phyloP scores from a whole-genome alignment of 2,888 invertebrate species.

The Tipula unca region DNA sequence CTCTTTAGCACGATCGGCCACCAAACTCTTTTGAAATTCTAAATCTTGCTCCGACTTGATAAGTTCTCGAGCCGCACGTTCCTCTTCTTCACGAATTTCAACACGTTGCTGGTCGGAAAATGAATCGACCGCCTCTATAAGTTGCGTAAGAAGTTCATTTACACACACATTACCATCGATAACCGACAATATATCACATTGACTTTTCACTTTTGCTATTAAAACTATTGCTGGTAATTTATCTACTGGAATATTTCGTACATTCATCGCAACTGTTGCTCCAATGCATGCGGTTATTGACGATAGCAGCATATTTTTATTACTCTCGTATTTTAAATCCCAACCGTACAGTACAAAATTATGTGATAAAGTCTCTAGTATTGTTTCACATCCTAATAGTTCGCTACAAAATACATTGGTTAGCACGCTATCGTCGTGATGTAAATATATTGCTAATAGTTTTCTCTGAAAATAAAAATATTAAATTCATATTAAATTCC shows the following conservation, averaged over 20 bases:
- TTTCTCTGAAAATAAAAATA: slow-evolving; percentile 58
- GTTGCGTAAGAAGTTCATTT: slow-evolving; percentile 76
- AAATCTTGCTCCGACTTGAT: slow-evolving; percentile 91
- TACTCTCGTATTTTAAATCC: slow-evolving; percentile 87
- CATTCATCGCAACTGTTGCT: slow-evolving; percentile 70
- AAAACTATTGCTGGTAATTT: slow-evolving; percentile 81
- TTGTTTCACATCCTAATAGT: slow-evolving; percentile 82
- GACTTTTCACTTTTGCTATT: slow-evolving; percentile 78
- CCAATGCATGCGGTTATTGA: slow-evolving; percentile 72
- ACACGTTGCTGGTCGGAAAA: slow-evolving; percentile 66
- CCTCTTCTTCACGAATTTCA: slow-evolving; percentile 78
- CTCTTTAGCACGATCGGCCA: slow-evolving; percentile 67
- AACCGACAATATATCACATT: slow-evolving; percentile 83
- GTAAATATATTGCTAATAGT: slow-evolving; percentile 88
- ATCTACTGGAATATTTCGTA: slow-evolving; percentile 78
- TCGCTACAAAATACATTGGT: slow-evolving; percentile 97
- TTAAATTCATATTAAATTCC: slow-evolving; percentile 14
- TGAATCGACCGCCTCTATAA: slow-evolving; percentile 81
- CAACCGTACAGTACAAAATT: slow-evolving; percentile 95
- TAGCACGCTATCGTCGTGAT: slow-evolving; percentile 90
- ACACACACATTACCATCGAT: slow-evolving; percentile 89
- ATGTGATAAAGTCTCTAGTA: slow-evolving; percentile 77
- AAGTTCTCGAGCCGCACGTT: slow-evolving; percentile 77
- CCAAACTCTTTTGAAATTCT: slow-evolving; percentile 84
- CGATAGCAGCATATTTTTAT: slow-evolving; percentile 70